Evolutionary conservation across 2,113 vertebrate genomes (phyloP), one percentile per base, ranked within the genome.

Genomic region (Tricholaema leucomelas): DNA sequence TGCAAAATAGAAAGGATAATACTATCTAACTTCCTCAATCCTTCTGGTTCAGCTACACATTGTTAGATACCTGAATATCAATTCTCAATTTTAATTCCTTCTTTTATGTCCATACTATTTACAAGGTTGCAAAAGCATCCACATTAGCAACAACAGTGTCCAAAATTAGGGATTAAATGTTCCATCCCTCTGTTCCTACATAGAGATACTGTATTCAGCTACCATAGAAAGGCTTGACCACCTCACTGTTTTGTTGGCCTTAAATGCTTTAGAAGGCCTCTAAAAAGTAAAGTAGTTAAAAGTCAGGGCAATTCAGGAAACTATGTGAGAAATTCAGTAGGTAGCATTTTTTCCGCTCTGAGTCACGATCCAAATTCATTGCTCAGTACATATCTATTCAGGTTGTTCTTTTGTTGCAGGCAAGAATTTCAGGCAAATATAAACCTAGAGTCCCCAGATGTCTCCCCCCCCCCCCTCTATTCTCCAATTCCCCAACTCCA

Each of bases 1-100:
- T 66, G 72, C 65, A 93, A 95, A 96, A 81, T 23, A 95, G 83
- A 90, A 87, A 92, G 59, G 80, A 76, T 58, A 72, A 55, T 38
- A 65, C 76, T 83, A 95, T 13, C 59, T 82, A 71, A n/a, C 11
- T 69, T 81, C 46, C 59, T 54, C 63, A 40, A 31, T 46, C 44
- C 8, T 15, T 3, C 61, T 91, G n/a, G 46, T 83, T 87, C 69
- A 85, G 42, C 52, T 92, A 90, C 44, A 48, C 28, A 9, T 93
- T 82, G 60, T 71, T 56, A 58, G 24, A 46, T 13, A 30, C n/a
- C 36, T 82, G n/a, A 91, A 78, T 46, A 33, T 19, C 67, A 91
- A 60, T 17, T 15, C 12, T 35, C 44, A 74, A 4, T 74, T 92
- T 64, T 77, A 85, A 81, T 86, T 84, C 6, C 73, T 92, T 65